phyloP scores from a whole-genome alignment of 2,888 invertebrate genomes.

The Drosophila niveifrons region DNA sequence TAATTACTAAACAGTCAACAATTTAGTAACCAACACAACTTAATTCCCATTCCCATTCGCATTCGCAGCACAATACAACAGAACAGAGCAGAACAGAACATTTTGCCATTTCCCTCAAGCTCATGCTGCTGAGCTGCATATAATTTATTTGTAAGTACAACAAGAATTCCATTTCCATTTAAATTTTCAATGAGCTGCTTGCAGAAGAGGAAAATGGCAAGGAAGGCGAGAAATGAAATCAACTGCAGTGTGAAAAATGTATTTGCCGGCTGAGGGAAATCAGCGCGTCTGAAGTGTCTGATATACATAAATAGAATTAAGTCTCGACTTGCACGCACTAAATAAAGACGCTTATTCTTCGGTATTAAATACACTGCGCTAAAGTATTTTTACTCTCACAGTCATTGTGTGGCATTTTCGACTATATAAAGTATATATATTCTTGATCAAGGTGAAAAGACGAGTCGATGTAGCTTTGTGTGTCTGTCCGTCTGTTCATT shows the following conservation, averaged over 20 bases:
- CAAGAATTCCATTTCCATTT: slow-evolving; percentile 31
- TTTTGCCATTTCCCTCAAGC: too few relatives aligned
- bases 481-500: too few relatives aligned
- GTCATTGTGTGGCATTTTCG: too few relatives aligned
- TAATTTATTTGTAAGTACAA: slow-evolving; percentile 26
- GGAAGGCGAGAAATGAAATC: slow-evolving; percentile 15
- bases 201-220: not conserved
- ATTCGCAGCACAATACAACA: not conserved
- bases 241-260: slow-evolving; percentile 23
- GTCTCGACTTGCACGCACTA: slow-evolving; percentile 21
- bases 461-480: too few relatives aligned
- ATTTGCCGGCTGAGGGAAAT: slow-evolving; percentile 12
- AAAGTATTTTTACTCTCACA: not conserved
- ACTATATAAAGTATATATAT: too few relatives aligned
- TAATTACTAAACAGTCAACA: slow-evolving; percentile 30
- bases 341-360: slow-evolving; percentile 13
- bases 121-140: not conserved
- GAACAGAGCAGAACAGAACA: too few relatives aligned
- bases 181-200: slow-evolving; percentile 44
- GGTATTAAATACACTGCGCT: slow-evolving; percentile 18
- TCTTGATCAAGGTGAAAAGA: too few relatives aligned
- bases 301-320: slow-evolving; percentile 17
- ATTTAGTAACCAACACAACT: slow-evolving; percentile 22
- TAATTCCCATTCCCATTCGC: not conserved
- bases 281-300: slow-evolving; percentile 12